These are phyloP conservation scores for Drosophila gunungcola DNA, from an alignment of 1,140 invertebrate genomes.

Conservation along the genomic window DNA sequence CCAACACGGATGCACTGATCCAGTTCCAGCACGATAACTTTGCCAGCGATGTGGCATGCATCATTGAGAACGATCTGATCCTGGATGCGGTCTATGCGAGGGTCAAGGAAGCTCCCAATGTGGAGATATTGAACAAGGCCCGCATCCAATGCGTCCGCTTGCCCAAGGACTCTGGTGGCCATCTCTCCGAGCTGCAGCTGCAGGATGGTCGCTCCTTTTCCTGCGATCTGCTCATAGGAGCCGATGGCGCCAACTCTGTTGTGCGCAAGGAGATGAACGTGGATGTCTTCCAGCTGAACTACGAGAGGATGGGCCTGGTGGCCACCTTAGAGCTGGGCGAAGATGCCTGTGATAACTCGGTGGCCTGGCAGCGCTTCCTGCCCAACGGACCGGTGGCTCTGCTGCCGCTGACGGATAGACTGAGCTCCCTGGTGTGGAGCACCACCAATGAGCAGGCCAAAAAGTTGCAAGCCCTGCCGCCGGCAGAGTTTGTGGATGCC, in stretches of 20 bases:
- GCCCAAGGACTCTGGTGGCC: slow-evolving; percentile 64
- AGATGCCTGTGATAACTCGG: slow-evolving; percentile 88
- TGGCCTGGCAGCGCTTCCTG: slow-evolving; percentile 98
- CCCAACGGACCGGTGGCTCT: slow-evolving; percentile 96
- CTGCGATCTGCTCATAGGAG: slow-evolving; percentile 92
- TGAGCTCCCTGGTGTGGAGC: slow-evolving; percentile 97
- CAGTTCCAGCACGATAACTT: slow-evolving; percentile 92
- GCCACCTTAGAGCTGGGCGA: slow-evolving; percentile 93
- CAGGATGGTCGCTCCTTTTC: slow-evolving; percentile 86
- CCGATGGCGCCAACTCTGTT: slow-evolving; percentile 95
- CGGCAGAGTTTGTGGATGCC: slow-evolving; percentile 94
- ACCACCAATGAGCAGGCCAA: slow-evolving; percentile 91
- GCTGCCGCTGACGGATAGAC: slow-evolving; percentile 91
- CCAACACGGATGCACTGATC: slow-evolving; percentile 94
- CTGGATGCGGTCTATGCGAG: slow-evolving; percentile 89
- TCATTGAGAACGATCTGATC: slow-evolving; percentile 97
- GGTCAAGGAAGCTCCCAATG: slow-evolving; percentile 85
- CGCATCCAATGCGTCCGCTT: slow-evolving; percentile 86
- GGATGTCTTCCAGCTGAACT: slow-evolving; percentile 92
- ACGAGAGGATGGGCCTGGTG: slow-evolving; percentile 95
- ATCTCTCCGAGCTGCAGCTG: slow-evolving; percentile 85
- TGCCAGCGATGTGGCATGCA: slow-evolving; percentile 92
- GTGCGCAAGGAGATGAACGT: slow-evolving; percentile 93
- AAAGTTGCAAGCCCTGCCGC: slow-evolving; percentile 88
- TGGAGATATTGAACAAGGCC: slow-evolving; percentile 85